Conservation (phyloP, 2,888 invertebrate genomes). For the Rhaphigaster nebulosa region DNA sequence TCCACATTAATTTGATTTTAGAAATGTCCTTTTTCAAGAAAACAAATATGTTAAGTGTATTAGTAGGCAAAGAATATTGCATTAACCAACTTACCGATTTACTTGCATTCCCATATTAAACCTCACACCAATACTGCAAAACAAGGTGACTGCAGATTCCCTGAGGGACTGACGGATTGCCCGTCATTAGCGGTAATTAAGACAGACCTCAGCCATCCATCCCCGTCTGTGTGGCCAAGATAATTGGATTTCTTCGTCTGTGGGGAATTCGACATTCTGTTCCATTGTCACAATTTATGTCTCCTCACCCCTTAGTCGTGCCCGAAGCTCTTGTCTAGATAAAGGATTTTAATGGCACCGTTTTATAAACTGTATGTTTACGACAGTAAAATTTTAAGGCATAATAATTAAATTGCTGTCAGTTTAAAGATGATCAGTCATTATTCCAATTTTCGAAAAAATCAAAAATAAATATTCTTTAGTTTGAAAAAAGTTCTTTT, state of each 20-base stretch:
- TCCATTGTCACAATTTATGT: constrained; percentile 24
- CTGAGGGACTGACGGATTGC: constrained; percentile 19
- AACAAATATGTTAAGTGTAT: too few species aligned
- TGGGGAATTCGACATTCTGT: constrained; percentile 12
- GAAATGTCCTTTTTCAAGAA: too few species aligned
- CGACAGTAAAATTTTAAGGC: too few species aligned
- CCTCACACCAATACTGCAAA: background rate
- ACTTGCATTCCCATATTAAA: background rate
- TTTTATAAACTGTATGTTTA: background rate
- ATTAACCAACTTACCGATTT: background rate
- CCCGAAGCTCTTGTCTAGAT: background rate
- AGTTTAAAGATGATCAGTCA: too few species aligned
- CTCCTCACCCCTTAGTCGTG: background rate
- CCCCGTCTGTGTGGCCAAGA: constrained; percentile 59
- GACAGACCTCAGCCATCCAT: constrained; percentile 52
- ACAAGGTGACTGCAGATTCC: constrained; percentile 27
- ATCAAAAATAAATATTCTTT: too few species aligned
- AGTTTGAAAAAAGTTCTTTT: too few species aligned
- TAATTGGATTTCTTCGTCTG: constrained; percentile 60
- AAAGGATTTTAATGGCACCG: background rate
- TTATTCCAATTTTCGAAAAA: too few species aligned
- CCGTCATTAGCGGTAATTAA: constrained; percentile 53
- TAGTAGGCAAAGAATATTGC: background rate
- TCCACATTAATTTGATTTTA: too few species aligned
- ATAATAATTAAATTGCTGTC: too few species aligned